Evolutionary conservation across 2,888 invertebrate genomes (phyloP), one percentile per base, ranked within the genome.

Genomic region (Ophion slaviceki): DNA sequence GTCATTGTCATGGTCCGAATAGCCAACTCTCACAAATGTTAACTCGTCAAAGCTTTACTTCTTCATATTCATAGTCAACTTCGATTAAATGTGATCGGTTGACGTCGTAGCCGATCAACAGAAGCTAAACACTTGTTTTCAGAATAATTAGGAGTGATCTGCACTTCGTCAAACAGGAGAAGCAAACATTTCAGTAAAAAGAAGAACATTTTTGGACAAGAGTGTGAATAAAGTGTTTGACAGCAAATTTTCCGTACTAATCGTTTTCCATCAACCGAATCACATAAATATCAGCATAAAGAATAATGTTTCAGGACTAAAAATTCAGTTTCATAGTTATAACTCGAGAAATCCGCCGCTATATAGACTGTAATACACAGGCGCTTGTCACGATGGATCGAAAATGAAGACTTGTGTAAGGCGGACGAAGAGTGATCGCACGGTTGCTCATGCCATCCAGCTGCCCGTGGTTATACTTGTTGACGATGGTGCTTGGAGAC

Each of bases 131-230:
- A 91, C 89, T 47, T 47, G 90, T 90, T 90, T 91, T 91, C 89
- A 89, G 91, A 89, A 88, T 90, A 90, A 92, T 92, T 90, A 92
- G 91, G 89, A 89, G 89, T 91, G 91, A 90, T 91, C 90, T 88
- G 89, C 88, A 89, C 89, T 90, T 90, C 88, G 87, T 87, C 88
- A 85, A 87, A 80, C 5, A 36, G 57, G 40, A 67, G 32, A 47
- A 71, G n/a, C 57, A n/a, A 3, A 11, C n/a, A 28, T 2, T 4
- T 47, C 57, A 40, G 4, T 32, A 4, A 67, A 40, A 6, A 40
- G 40, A 5, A 6, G 5, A 5, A 7, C 40, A 40, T 40, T 40
- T 40, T 7, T 6, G 7, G 40, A 40, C 8, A 40, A 5, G 40
- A 5, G 24, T 24, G 1, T 24, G 8, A 7, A 40, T 8, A 7